phyloP scores from a whole-genome alignment of 2,797 vertebrate species.

The Anguilla megastoma region DNA sequence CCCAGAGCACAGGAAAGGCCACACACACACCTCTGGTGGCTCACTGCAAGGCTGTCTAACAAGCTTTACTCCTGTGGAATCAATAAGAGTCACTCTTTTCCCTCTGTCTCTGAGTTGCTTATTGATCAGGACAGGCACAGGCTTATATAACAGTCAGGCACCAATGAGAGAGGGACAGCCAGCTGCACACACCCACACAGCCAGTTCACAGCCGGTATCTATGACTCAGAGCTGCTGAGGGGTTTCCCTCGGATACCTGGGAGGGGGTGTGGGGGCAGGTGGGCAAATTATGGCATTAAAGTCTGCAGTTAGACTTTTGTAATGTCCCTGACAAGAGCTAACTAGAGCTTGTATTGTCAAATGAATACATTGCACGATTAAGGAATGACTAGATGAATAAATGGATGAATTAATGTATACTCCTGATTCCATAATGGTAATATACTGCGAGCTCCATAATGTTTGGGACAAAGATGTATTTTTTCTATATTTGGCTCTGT shows the following conservation, averaged over 20 bases:
- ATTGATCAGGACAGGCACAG: neutral
- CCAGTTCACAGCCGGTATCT: neutral
- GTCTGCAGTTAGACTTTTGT: neutral
- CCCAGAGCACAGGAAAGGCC: neutral
- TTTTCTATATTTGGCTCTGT: no score
- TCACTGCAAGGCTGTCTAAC: neutral
- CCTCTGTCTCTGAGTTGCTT: neutral
- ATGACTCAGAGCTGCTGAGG: neutral
- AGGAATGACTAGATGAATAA: neutral
- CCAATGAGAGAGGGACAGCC: neutral
- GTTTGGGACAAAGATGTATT: no score
- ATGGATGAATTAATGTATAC: neutral
- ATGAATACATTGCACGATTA: neutral
- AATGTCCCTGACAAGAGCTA: neutral
- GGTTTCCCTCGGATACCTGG: neutral
- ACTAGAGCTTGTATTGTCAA: neutral
- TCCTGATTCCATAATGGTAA: neutral
- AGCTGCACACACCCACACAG: neutral
- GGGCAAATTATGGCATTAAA: neutral
- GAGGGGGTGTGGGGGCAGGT: neutral
- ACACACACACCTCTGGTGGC: neutral
- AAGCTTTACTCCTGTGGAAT: neutral
- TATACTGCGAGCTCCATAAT: neutral
- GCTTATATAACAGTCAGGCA: slow-evolving; percentile 4
- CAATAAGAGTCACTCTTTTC: slow-evolving; percentile 18